Conservation (phyloP, 2,113 vertebrate species). For the Rousettus leschenaultii region DNA sequence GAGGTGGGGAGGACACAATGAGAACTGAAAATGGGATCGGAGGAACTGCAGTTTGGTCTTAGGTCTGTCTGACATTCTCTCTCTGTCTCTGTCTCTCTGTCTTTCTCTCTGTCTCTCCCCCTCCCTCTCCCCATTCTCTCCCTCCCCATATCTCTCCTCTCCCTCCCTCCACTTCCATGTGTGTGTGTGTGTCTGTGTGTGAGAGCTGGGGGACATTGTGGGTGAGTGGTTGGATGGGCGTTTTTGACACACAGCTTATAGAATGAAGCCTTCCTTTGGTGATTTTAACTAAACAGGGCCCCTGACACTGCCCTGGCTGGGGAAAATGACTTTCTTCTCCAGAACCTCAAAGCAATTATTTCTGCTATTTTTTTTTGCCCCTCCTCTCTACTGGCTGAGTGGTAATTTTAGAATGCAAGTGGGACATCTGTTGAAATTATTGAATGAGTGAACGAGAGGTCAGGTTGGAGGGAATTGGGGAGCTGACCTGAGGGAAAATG, state of each 20-base stretch:
- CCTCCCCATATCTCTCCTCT: too few relatives aligned
- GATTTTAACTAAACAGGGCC: not conserved
- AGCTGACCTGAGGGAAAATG: not conserved
- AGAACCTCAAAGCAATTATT: slow-evolving; percentile 13
- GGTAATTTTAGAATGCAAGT: slow-evolving; percentile 48
- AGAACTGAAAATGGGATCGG: not conserved
- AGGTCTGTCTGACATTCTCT: too few relatives aligned
- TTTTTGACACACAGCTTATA: not conserved
- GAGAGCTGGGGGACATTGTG: not conserved
- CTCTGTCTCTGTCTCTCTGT: not conserved
- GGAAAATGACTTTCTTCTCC: not conserved
- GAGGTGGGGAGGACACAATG: not conserved
- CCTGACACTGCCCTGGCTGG: not conserved
- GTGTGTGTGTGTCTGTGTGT: not conserved
- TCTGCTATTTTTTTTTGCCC: not conserved
- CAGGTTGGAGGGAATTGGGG: not conserved
- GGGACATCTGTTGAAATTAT: slow-evolving; percentile 39
- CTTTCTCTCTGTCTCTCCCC: not conserved
- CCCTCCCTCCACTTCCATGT: too few relatives aligned
- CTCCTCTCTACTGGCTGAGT: not conserved
- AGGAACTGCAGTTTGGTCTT: not conserved
- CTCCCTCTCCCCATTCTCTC: too few relatives aligned
- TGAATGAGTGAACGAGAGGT: not conserved
- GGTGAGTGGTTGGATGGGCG: not conserved
- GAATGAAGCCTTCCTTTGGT: not conserved